A percentile compares a stretch with the other conserved stretches of the same genome.
phyloP scores from a whole-genome alignment of 2,113 vertebrate species.

The Ceratotherium simum region DNA sequence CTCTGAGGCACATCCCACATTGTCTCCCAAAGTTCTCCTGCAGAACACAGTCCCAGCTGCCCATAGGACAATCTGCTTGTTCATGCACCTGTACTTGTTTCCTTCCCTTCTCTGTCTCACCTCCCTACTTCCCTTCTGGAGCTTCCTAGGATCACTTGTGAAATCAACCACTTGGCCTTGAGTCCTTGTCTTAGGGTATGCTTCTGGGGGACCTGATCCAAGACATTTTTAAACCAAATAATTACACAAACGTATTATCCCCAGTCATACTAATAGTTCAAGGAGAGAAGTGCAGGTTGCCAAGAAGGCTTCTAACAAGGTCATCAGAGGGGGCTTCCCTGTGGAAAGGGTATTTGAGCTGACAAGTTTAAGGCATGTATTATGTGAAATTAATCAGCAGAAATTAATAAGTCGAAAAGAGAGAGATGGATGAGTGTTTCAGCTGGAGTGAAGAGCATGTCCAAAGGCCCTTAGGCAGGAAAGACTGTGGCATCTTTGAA shows the following conservation, averaged over 20 bases:
- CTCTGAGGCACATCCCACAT: neutral
- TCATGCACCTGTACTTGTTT: neutral
- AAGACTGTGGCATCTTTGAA: neutral
- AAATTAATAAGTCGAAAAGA: neutral
- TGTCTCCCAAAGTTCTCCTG: neutral
- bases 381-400: neutral
- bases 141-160: neutral
- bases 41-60: neutral
- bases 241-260: slow-evolving; percentile 3
- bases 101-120: neutral
- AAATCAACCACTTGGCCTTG: neutral
- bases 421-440: neutral
- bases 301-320: neutral
- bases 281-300: neutral
- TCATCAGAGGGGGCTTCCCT: neutral
- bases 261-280: neutral
- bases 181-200: neutral
- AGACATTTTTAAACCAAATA: neutral
- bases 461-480: neutral
- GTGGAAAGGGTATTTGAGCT: neutral
- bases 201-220: neutral
- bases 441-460: neutral
- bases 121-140: neutral
- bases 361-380: neutral
- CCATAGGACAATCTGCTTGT: neutral